Base-by-base conservation (phyloP, 2,797 vertebrate genomes). In the Gymnopithys bicolor region DNA sequence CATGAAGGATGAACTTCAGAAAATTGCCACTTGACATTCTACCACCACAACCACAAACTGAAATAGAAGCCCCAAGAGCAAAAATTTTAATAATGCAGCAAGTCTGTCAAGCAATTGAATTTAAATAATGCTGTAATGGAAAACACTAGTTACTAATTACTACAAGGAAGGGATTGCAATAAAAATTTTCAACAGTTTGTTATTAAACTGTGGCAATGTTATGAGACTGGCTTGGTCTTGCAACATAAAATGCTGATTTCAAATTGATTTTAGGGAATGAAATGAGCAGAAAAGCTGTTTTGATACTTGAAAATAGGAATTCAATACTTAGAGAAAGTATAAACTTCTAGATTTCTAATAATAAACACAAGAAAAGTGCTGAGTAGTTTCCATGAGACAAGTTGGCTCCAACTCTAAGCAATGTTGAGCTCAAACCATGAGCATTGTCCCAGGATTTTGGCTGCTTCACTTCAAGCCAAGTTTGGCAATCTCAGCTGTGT, bases 21-120 rank as follows among this genome's bases (percentile, higher is more conserved):
- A 97, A 97, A 94, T 88, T 96, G 51, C 77, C 82, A 92, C 81
- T 97, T 93, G 89, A 95, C 56, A 68, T 92, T 87, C 88, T 90
- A 93, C 60, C 35, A 85, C 77, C 71, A 56, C 60, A 93, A 93
- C 49, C 62, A 91, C 87, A 89, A 94, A 95, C 62, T 81, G 59
- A 90, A 97, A 92, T 35, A 62, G 87, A 84, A 81, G 80, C 68
- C 90, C 83, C 90, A 51, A 78, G 91, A 96, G 91, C 63, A 84
- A 91, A 96, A 95, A 67, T n/a, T 96, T 93, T 96, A 92, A 95
- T 93, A 96, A 93, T 78, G 45, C 62, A 84, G 33, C 82, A 51
- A 81, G 60, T 88, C 71, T 93, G 51, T 79, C 79, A 84, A 96
- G 73, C 74, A 95, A 56, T 45, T 85, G 67, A 84, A 92, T 96